A percentile compares a stretch with the other conserved stretches of the same genome.
These are phyloP conservation scores for Macrotus californicus DNA, from an alignment of 2,113 vertebrate genomes.

Conservation along the genomic window DNA sequence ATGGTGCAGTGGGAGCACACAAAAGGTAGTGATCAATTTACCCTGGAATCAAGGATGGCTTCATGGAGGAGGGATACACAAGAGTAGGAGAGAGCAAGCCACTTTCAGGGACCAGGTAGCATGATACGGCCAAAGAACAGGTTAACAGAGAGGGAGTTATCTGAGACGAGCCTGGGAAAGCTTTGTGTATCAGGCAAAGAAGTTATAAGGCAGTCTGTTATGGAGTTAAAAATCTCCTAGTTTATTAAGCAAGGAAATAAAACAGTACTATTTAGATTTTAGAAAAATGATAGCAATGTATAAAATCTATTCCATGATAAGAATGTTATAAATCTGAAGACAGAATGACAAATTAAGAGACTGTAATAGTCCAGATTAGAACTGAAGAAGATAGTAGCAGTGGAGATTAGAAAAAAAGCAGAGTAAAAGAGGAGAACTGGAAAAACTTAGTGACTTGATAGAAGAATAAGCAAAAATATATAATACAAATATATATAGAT, in stretches of 20 bases:
- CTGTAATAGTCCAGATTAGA: neutral
- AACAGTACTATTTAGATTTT: neutral
- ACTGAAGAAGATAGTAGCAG: neutral
- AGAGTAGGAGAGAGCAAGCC: neutral
- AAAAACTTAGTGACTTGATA: neutral
- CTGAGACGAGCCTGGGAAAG: neutral
- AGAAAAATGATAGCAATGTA: neutral
- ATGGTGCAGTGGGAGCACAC: neutral
- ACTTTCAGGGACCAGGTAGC: neutral
- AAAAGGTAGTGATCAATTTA: neutral
- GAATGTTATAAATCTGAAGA: neutral
- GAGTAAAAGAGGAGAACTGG: neutral
- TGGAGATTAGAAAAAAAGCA: conserved; percentile 10
- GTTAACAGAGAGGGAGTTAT: neutral
- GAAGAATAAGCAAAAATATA: neutral
- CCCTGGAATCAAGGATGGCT: neutral
- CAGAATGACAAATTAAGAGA: neutral
- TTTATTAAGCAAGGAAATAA: neutral
- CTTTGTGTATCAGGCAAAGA: neutral
- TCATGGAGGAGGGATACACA: neutral
- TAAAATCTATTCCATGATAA: conserved; percentile 9
- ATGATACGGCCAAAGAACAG: neutral
- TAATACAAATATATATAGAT: neutral
- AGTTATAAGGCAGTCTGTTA: neutral
- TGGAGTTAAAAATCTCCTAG: neutral